Conservation (phyloP, 2,888 invertebrate genomes). For the Pollenia amentaria region DNA sequence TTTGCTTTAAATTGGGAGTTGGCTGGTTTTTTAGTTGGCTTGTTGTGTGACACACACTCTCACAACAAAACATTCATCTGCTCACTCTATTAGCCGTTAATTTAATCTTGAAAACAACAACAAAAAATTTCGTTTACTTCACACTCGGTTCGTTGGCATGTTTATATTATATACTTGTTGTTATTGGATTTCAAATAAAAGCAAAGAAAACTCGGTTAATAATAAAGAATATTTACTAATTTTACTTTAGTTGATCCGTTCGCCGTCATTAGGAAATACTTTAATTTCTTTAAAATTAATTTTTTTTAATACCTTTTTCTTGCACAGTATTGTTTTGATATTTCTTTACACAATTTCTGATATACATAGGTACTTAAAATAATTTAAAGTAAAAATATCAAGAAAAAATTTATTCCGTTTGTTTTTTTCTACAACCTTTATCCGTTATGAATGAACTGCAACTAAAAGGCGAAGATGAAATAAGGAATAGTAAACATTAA, state of each 20-base stretch:
- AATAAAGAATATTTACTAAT: constrained; percentile 34
- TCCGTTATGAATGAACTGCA: constrained; percentile 65
- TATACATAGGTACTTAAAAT: background rate
- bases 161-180: constrained; percentile 57
- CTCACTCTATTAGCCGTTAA: constrained; percentile 65
- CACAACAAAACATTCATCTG: constrained; percentile 70
- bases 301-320: background rate
- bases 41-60: constrained; percentile 77
- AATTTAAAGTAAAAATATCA: constrained; percentile 30
- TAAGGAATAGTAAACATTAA: constrained; percentile 25
- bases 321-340: background rate
- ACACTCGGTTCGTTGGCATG: constrained; percentile 59
- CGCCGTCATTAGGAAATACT: constrained; percentile 5
- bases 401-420: background rate
- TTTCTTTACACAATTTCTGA: constrained; percentile 5
- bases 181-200: constrained; percentile 49
- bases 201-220: constrained; percentile 30
- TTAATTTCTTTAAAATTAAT: constrained; percentile 28
- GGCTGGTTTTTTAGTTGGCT: constrained; percentile 76
- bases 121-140: constrained; percentile 60
- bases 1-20: constrained; percentile 79
- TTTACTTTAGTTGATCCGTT: constrained; percentile 37
- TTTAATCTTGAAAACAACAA: constrained; percentile 61
- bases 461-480: constrained; percentile 58
- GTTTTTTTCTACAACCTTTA: constrained; percentile 23